Conservation (phyloP, 2,797 vertebrate species). For the Ara ararauna region DNA sequence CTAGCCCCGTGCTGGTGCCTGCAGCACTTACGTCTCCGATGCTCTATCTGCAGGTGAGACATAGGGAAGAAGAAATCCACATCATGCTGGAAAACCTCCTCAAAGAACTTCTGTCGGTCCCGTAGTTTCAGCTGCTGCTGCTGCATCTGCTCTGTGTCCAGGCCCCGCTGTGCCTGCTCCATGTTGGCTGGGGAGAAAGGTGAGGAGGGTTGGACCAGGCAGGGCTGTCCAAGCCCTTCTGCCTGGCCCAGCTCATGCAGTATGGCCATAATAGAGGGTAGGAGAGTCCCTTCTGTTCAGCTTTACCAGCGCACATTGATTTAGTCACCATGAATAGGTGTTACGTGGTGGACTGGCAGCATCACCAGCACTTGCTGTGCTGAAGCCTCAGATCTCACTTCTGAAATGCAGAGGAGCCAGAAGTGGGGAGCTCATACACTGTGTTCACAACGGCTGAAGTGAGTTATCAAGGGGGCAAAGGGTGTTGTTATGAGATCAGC, state of each 20-base stretch:
- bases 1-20: fast-evolving
- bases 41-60: conserved; percentile 88
- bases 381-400: background rate
- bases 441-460: background rate
- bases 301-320: background rate
- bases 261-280: background rate
- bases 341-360: fast-evolving
- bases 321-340: background rate
- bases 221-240: background rate
- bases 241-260: background rate
- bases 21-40: conserved; percentile 85
- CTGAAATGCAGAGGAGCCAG: background rate
- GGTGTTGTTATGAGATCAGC: background rate
- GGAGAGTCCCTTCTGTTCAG: background rate
- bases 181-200: conserved; percentile 78
- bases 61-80: conserved; percentile 89
- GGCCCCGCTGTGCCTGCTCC: conserved; percentile 76
- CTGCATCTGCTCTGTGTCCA: conserved; percentile 76
- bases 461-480: background rate
- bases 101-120: conserved; percentile 91
- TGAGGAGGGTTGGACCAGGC: background rate
- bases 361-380: background rate
- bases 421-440: background rate
- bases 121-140: conserved; percentile 88
- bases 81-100: conserved; percentile 92